A percentile compares a stretch with the other conserved stretches of the same genome.
Evolutionary conservation across 2,113 vertebrate genomes (phyloP).

Genomic region (Xenus cinereus): DNA sequence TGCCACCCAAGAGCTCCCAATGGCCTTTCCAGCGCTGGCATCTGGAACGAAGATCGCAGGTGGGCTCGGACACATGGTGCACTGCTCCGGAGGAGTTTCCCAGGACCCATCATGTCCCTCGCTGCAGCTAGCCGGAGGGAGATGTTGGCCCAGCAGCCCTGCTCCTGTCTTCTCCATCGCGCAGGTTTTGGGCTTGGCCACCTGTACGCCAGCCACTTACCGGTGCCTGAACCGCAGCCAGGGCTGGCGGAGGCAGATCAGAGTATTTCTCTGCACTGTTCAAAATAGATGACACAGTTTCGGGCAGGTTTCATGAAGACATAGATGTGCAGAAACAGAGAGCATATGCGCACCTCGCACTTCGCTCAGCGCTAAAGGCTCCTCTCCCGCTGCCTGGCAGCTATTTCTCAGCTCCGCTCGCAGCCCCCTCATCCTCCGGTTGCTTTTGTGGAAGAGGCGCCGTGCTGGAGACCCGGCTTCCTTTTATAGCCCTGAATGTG

Average conservation of each 20-base stretch:
- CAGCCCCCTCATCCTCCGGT: slow-evolving; percentile 62
- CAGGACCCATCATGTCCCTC: fast-evolving
- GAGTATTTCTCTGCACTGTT: background rate
- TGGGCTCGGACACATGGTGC: background rate
- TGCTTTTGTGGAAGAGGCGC: slow-evolving; percentile 62
- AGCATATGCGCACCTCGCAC: slow-evolving; percentile 55
- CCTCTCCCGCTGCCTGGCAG: slow-evolving; percentile 58
- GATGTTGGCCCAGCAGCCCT: background rate
- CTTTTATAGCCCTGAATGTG: slow-evolving; percentile 61
- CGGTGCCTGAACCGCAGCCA: background rate
- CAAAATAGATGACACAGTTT: slow-evolving; percentile 62
- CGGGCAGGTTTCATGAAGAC: background rate
- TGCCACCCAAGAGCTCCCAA: background rate
- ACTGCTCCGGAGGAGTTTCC: background rate
- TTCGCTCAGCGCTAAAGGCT: slow-evolving; percentile 37
- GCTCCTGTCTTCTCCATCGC: background rate
- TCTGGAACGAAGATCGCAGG: background rate
- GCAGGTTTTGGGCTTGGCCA: background rate
- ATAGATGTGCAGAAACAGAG: slow-evolving; percentile 46
- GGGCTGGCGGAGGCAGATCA: slow-evolving; percentile 8
- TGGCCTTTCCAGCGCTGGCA: fast-evolving
- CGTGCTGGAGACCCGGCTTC: slow-evolving; percentile 53
- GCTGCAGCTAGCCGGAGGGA: fast-evolving
- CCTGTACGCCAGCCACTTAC: background rate
- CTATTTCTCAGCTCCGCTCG: slow-evolving; percentile 39